Base-by-base conservation (phyloP, 2,113 vertebrate genomes). In the Cromileptes altivelis region DNA sequence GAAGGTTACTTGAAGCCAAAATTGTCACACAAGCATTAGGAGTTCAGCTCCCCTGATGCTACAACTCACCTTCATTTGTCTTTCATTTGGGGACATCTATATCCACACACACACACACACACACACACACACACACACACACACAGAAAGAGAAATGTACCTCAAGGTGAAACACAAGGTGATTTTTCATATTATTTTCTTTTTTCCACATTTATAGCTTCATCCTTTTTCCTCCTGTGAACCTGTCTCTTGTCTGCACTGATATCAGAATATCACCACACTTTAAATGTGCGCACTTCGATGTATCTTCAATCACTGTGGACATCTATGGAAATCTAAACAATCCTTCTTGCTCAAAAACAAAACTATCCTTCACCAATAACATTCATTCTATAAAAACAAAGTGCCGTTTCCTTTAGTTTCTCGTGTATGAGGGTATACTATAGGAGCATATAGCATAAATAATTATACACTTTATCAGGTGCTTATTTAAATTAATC, bases 51-150 rank as follows among this genome's bases (percentile, higher is more conserved):
- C 85, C 89, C 58, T 68, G 77, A 80, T 86, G 79, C 58, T 55
- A 27, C 69, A 52, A 61, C 68, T 85, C 91, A 89, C 92, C 87
- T 92, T 88, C 81, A 84, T 84, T 70, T 91, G 86, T 82, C 91
- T 91, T 91, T 88, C 40, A 70, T 82, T 65, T 80, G 45, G 49
- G 40, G 19, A 74, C 42, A 79, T 37, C 7, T 45, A 57, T 18
- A 71, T 4, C 3, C 33, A 47, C 27, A 69, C 56, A 61, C 58
- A 53, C 64, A 21, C 47, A 42, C n/a, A 71, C 65, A 61, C 56
- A 70, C 53, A 45, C 60, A 60, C 53, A 55, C 77, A 78, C 47
- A 70, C 42, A 60, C 33, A 82, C 70, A 74, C 19, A 7, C 27
- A 42, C 25, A 69, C 42, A 72, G 33, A 69, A 15, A 58, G 33